Base-by-base conservation (phyloP, 2,797 vertebrate species). In the Cottoperca gobio region DNA sequence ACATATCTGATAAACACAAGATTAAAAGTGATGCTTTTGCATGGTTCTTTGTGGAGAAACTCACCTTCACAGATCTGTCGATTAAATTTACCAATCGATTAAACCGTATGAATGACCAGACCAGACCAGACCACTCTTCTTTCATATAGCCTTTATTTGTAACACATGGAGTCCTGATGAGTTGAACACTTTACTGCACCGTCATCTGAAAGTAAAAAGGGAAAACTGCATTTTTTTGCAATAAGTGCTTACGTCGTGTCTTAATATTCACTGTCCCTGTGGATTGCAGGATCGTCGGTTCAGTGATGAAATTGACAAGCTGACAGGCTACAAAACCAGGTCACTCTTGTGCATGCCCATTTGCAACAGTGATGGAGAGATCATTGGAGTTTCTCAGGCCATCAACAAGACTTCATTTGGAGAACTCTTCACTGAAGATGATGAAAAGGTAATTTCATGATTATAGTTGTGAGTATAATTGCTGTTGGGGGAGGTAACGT, bases 241-340 rank as follows among this genome's bases (percentile, higher is more conserved):
- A 45, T 13, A 52, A 67, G 31, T 57, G 58, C 69, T 83, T 49
- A 73, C 45, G 48, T 1, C 50, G 43, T 79, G 75, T 75, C 68
- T 78, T 81, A 35, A 26, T 64, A 57, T 60, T 23, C 40, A 1
- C 63, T 70, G 28, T 83, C 52, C 48, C 65, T 76, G 5, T 78
- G 60, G 63, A 42, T 74, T 87, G 57, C 91, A 99, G 98, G 98
- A 99, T 89, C 96, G 95, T 40, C 96, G 98, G 60, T 99, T 99
- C 95, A 99, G 98, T 82, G 97, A 99, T 73, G 98, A 99, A 92
- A 99, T 99, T 10, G 98, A 99, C 95, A 99, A 99, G 90, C 88
- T 99, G 80, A 99, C 97, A 13, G 98, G 97, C 35, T 99, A 99
- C 93, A 99, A 99, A 94, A 99, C 98, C 50, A 98, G 97, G 91